Base-by-base conservation (phyloP, 2,888 invertebrate genomes). In the Melipona bicolor region DNA sequence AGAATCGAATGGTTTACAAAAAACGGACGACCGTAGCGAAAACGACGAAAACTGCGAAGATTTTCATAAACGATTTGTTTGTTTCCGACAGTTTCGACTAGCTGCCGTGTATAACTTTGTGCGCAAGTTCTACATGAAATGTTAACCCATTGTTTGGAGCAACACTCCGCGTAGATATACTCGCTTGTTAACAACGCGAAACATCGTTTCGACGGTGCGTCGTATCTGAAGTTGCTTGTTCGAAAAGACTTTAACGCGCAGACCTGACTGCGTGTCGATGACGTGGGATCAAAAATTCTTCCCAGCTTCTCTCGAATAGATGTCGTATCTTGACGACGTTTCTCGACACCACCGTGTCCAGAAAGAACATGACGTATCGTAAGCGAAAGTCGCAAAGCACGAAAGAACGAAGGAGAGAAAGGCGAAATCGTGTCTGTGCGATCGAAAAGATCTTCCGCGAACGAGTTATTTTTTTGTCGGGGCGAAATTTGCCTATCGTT, bases 201-300 rank as follows among this genome's bases (percentile, higher is more conserved):
- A 43, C 17, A 19, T n/a, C 11, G 43, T 43, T 9, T 43, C 43
- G 43, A 43, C 43, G 43, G 9, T 24, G 69, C n/a, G 43, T 79
- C 81, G 69, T 74, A 77, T 65, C 36, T 27, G 52, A 54, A 65
- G 54, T 52, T 61, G 59, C 43, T 49, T 49, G 75, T 59, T 64
- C 62, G 43, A 36, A 65, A 84, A 84, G 84, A 84, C 79, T 84
- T 79, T 21, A 79, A 77, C 82, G 77, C 83, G 52, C 77, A 62
- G 19, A 27, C 13, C 32, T 74, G 70, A 50, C 67, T 49, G 74
- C 59, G 67, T 36, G 59, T 36, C 50, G 13, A n/a, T 19, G 52
- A 73, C 32, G 24, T 74, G 80, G 77, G 73, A 80, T 84, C 80
- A 70, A 80, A 72, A 69, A 56, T 62, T 62, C 69, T 79, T 59